Evolutionary conservation across 2,113 vertebrate genomes (phyloP).

Genomic region (Xiphorhynchus elegans): DNA sequence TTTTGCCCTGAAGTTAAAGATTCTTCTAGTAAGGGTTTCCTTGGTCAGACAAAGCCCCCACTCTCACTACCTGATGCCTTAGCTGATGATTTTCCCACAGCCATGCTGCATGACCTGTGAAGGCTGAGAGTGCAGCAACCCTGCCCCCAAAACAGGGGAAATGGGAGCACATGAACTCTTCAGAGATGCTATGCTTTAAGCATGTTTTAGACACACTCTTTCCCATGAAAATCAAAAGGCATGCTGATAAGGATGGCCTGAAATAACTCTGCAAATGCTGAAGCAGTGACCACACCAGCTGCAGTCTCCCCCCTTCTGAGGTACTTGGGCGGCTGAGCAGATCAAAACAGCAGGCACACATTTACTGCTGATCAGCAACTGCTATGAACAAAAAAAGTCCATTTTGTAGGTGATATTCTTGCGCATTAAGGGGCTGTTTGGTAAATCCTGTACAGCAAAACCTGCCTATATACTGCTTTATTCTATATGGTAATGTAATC

Average conservation of each 20-base stretch:
- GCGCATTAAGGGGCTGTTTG: neutral
- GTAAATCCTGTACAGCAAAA: neutral
- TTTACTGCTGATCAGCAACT: neutral
- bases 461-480: neutral
- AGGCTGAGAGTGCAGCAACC: neutral
- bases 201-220: neutral
- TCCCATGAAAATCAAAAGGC: neutral
- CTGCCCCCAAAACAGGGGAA: neutral
- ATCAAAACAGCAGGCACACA: neutral
- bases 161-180: accelerated
- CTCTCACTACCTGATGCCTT: neutral
- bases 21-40: neutral
- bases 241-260: neutral
- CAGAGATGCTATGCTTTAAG: neutral
- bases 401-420: neutral
- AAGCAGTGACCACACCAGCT: neutral
- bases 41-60: neutral
- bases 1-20: neutral
- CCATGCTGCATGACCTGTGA: neutral
- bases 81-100: neutral
- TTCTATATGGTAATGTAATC: neutral
- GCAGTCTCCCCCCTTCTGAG: neutral
- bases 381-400: neutral
- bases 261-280: neutral
- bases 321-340: neutral